phyloP scores from a whole-genome alignment of 2,888 invertebrate genomes.

The Scaptodrosophila latifasciaeformis region DNA sequence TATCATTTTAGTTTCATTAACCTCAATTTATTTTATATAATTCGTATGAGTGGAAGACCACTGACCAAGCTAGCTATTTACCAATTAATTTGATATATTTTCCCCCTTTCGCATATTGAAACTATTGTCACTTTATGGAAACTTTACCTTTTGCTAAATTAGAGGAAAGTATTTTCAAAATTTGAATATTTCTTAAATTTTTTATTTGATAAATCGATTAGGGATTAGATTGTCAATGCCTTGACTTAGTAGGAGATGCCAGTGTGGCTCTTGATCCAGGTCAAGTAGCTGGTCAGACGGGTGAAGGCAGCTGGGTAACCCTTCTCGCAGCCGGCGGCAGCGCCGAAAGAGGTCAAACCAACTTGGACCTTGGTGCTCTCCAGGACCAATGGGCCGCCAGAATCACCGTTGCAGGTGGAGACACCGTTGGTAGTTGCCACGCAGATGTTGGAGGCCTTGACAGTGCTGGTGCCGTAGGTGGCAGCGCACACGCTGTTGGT shows the following conservation, averaged over 20 bases:
- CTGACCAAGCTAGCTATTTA: too few species aligned
- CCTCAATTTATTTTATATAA: too few species aligned
- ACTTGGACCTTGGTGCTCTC: conserved; percentile 29
- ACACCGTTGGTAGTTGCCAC: conserved; percentile 31
- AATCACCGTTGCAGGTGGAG: conserved; percentile 71
- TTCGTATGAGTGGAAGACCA: too few species aligned
- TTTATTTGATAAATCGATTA: conserved; percentile 10
- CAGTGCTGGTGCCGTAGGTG: conserved; percentile 67
- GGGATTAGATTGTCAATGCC: conserved; percentile 17
- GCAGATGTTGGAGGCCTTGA: conserved; percentile 47
- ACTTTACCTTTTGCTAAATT: too few species aligned
- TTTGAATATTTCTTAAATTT: conserved; percentile 20
- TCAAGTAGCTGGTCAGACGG: conserved; percentile 46
- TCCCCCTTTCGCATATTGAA: too few species aligned
- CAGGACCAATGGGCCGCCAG: conserved; percentile 68
- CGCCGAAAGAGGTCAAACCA: conserved; percentile 69
- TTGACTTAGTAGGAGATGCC: conserved; percentile 34
- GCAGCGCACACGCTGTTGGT: conserved; percentile 65
- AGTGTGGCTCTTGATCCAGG: conserved; percentile 54
- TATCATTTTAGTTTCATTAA: too few species aligned
- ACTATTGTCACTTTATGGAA: too few species aligned
- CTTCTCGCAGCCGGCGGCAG: conserved; percentile 53
- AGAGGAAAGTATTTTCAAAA: too few species aligned
- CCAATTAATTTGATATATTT: too few species aligned
- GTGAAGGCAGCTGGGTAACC: conserved; percentile 67